phyloP scores from a whole-genome alignment of 2,113 vertebrate genomes.

The Gymnarchus niloticus region DNA sequence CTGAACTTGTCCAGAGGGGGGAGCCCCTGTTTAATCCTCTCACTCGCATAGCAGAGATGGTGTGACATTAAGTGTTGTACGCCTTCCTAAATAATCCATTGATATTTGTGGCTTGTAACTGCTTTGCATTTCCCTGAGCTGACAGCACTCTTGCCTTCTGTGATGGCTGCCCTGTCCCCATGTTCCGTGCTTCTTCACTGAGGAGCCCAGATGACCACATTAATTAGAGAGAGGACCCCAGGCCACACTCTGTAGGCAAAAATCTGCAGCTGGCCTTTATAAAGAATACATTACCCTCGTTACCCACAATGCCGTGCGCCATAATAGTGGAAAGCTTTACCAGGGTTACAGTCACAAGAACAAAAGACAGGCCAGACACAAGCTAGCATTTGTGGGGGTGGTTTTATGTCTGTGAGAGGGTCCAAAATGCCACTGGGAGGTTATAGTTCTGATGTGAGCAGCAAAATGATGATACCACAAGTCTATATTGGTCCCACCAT shows the following conservation, averaged over 20 bases:
- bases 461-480: background rate
- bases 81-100: too few species aligned
- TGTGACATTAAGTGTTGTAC: too few species aligned
- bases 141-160: too few species aligned
- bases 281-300: constrained; percentile 7
- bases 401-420: background rate
- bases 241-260: background rate
- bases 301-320: background rate
- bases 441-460: background rate
- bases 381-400: background rate
- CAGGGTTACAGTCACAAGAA: background rate
- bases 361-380: background rate
- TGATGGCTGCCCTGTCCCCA: background rate
- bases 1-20: too few species aligned
- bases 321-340: background rate
- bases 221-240: background rate
- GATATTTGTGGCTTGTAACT: too few species aligned
- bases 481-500: background rate
- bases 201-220: background rate
- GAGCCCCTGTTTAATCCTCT: too few species aligned
- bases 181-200: background rate
- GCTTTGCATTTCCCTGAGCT: too few species aligned
- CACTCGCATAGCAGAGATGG: too few species aligned
- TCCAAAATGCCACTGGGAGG: background rate
- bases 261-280: background rate